Percentiles rank a stretch among this genome's conserved stretches.
Evolutionary conservation across 2,888 invertebrate species (phyloP).

Genomic region (Drosophila demipolita): DNA sequence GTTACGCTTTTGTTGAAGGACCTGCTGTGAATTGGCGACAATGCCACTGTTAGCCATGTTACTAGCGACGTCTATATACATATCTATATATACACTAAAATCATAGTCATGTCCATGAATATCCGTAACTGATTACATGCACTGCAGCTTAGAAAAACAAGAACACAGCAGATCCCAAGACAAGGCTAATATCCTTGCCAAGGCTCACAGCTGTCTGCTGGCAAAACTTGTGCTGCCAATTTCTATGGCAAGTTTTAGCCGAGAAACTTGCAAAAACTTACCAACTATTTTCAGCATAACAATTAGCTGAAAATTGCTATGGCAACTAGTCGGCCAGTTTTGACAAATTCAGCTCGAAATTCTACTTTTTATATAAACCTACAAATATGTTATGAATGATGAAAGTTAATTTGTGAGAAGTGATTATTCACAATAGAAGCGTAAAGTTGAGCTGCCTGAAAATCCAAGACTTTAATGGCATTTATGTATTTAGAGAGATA

Average conservation of each 20-base stretch:
- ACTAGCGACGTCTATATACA: neutral
- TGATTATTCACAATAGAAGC: neutral
- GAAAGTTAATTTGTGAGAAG: neutral
- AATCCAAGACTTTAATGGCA: neutral
- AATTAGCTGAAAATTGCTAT: conserved; percentile 20
- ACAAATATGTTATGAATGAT: neutral
- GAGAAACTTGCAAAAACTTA: conserved; percentile 13
- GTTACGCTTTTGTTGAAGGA: conserved; percentile 48
- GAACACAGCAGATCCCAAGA: conserved; percentile 34
- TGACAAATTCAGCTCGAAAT: neutral
- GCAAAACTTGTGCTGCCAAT: conserved; percentile 10
- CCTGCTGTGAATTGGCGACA: conserved; percentile 71
- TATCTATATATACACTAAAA: conserved; percentile 59
- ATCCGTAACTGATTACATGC: conserved; percentile 77
- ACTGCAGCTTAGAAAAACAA: conserved; percentile 73
- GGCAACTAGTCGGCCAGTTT: neutral
- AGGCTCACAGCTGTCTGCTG: neutral
- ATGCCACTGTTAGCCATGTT: conserved; percentile 9
- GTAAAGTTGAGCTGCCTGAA: neutral
- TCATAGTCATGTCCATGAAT: conserved; percentile 80
- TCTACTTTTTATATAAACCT: neutral
- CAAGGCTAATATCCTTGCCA: conserved; percentile 51
- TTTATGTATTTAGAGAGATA: neutral
- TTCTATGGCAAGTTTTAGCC: conserved; percentile 29
- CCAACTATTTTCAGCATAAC: conserved; percentile 7